Base-by-base conservation (phyloP, 1,140 invertebrate species). In the Diachasma alloeum region DNA sequence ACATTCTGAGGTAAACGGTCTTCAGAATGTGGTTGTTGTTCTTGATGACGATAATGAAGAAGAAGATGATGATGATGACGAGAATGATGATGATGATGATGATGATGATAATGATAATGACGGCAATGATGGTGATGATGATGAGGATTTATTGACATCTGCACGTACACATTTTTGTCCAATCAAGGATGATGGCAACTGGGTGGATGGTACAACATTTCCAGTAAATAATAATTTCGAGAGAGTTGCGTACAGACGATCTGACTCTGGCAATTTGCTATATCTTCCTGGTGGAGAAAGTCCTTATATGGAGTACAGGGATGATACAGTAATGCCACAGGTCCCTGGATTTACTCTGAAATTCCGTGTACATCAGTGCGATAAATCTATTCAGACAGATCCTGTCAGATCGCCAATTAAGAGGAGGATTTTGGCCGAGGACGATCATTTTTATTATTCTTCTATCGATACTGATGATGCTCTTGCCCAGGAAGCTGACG, bases 101-200 rank as follows among this genome's bases (percentile, higher is more conserved):
- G 17, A 48, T 24, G 19, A 15, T 5, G 44, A 42, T 42, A 11
- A 42, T 1, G 39, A 11, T 42, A 9, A 13, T 11, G 39, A 42
- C 9, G 39, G 39, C 10, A 13, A 42, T 11, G 9, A 26, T 8
- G 39, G 74, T 67, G 87, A 90, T 68, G 90, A 91, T 46, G 91
- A 94, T 26, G 94, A 95, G 84, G 93, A 94, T 86, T 86, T 95
- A 69, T 87, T 95, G 26, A 94, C 92, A 13, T 94, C 94, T 1
- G 89, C 92, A 72, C 91, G 92, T 66, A 95, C 94, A 67, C 94
- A 95, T 86, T 96, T 96, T 89, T 91, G 92, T 74, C 94, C 94
- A 3, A 95, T 95, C 78, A 92, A 92, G 82, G 84, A 87, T 5
- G 91, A 92, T 72, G 90, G 91, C 56, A 83, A 89, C 59, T 88